Conservation (phyloP, 37 sponge, comb jelly and placozoan species). For the Beroe forskalii region DNA sequence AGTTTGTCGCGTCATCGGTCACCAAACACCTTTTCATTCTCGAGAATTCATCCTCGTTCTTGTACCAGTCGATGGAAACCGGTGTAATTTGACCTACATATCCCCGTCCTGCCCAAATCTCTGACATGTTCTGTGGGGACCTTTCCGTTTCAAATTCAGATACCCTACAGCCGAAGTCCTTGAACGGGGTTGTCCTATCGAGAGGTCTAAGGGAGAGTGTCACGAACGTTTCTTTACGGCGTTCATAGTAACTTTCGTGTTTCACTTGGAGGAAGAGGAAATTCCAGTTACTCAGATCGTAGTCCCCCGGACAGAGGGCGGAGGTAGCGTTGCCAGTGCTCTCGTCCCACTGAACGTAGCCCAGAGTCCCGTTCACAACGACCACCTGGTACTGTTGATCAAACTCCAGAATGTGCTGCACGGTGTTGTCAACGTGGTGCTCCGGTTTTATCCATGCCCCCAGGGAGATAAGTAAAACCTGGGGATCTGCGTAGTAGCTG, state of each 20-base stretch:
- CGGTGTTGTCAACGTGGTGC: background rate
- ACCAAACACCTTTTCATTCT: background rate
- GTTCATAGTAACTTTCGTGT: background rate
- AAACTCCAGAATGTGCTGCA: background rate
- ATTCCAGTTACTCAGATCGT: background rate
- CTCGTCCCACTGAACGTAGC: background rate
- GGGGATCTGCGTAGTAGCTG: no score
- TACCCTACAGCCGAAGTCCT: background rate
- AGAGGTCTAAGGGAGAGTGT: background rate
- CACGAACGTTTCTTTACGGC: no score
- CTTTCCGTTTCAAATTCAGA: background rate
- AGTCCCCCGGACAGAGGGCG: background rate
- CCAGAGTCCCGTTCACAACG: background rate
- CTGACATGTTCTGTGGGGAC: background rate
- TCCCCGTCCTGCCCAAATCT: background rate
- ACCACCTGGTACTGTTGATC: background rate
- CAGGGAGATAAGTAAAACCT: no score
- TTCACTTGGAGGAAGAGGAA: background rate
- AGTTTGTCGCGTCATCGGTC: background rate
- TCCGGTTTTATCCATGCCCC: background rate
- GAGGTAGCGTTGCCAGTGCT: background rate
- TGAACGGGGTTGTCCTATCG: background rate
- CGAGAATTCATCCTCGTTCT: background rate
- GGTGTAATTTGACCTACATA: background rate
- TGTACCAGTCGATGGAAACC: background rate